phyloP scores from a whole-genome alignment of 2,888 invertebrate species.

The Sipunculus nudus region DNA sequence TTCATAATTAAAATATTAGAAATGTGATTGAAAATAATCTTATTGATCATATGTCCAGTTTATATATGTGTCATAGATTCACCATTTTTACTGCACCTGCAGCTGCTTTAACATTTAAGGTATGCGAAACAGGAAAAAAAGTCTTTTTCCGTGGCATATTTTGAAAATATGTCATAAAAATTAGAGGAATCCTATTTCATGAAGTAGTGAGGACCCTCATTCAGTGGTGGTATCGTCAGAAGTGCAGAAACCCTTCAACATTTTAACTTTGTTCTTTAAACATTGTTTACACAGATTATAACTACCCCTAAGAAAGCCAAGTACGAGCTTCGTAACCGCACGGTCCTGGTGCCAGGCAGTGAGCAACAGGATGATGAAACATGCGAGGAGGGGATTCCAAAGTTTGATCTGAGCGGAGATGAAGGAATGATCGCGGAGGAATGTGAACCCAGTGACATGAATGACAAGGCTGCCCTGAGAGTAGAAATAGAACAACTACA shows the following conservation, averaged over 20 bases:
- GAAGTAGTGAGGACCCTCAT: too few species aligned
- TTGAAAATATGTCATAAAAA: too few species aligned
- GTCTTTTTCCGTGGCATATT: too few species aligned
- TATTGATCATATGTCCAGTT: neutral
- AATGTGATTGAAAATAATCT: neutral
- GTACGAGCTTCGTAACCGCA: slow-evolving; percentile 45
- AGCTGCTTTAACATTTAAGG: too few species aligned
- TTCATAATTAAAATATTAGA: neutral
- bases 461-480: slow-evolving; percentile 10
- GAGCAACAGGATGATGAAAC: neutral
- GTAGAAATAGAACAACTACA: slow-evolving; percentile 45
- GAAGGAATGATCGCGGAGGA: slow-evolving; percentile 3
- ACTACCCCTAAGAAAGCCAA: slow-evolving; percentile 49
- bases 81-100: too few species aligned
- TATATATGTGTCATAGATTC: neutral
- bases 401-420: neutral
- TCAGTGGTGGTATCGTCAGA: too few species aligned
- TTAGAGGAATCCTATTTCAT: too few species aligned
- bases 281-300: slow-evolving; percentile 47
- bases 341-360: slow-evolving; percentile 24
- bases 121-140: too few species aligned
- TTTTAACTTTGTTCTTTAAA: too few species aligned
- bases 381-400: neutral
- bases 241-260: too few species aligned
- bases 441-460: neutral